Evolutionary conservation across 2,888 invertebrate species (phyloP), one percentile per base, ranked within the genome.

Genomic region (Heliconius erato): DNA sequence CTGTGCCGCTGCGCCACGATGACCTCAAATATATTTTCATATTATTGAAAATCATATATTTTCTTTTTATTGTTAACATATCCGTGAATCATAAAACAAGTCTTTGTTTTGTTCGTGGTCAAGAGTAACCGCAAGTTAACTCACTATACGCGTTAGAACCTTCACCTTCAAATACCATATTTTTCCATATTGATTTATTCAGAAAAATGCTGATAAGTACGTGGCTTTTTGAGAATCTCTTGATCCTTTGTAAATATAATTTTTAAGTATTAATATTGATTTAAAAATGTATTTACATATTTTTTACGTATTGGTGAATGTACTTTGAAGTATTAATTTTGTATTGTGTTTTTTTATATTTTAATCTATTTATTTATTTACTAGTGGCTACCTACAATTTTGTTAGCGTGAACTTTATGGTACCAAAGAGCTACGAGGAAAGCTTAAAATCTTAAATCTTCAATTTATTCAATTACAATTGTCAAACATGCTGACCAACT

Each of bases 71-170:
- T n/a, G 26, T 44, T 19, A n/a, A 49, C 11, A 49, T 26, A 49
- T 23, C 1, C 2, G 44, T 78, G 78, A 78, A 78, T 78, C 78
- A 78, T 40, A 67, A 68, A 68, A 68, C 65, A 78, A 68, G 28
- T 68, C 78, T 28, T 78, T 78, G 78, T 78, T 78, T 63, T 65
- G 23, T 65, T 65, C 26, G 71, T 49, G 35, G 72, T 77, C 81
- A 81, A 74, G 72, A 78, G 67, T 68, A 74, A 78, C 79, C 79
- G 67, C 83, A 78, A 81, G 19, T 71, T 63, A 26, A 19, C 77
- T 77, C 9, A 7, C 80, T 14, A 19, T 49, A 69, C 28, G 49
- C 32, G 67, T 40, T 44, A 72, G 63, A 4, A 71, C 71, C 78
- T 81, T 81, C 63, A 78, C 81, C 81, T 81, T 81, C 71, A 54